These are phyloP conservation scores for Chloebia gouldiae DNA, from an alignment of 2,113 vertebrate species.

Conservation along the genomic window DNA sequence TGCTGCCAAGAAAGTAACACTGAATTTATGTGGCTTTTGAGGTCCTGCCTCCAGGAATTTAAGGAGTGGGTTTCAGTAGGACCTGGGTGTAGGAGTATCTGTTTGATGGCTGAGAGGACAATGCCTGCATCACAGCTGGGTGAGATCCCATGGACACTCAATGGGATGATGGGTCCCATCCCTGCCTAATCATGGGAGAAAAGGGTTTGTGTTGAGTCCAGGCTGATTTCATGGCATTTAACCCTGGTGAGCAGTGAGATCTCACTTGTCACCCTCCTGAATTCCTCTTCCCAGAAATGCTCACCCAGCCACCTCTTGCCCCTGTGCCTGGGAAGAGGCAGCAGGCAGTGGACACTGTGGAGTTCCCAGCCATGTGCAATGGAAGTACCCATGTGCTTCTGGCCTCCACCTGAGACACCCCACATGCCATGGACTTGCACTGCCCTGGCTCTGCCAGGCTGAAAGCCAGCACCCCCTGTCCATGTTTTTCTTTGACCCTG, in stretches of 20 bases:
- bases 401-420: not conserved
- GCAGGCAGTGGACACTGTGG: not conserved
- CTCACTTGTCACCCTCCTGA: not conserved
- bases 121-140: not conserved
- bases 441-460: not conserved
- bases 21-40: not conserved
- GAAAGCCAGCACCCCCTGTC: not conserved
- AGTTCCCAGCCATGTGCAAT: fast-evolving
- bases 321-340: not conserved
- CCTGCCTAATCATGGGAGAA: not conserved
- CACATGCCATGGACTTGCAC: not conserved
- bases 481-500: not conserved
- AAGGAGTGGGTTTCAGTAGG: not conserved
- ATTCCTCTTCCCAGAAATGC: not conserved
- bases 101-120: not conserved
- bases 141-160: not conserved
- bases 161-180: not conserved
- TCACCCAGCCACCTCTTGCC: not conserved
- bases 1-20: not conserved
- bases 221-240: not conserved
- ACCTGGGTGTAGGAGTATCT: not conserved
- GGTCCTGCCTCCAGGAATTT: not conserved
- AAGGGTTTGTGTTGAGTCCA: not conserved
- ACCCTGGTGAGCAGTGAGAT: not conserved
- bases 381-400: not conserved